Base-by-base conservation (phyloP, 1,140 invertebrate species). In the Phenacoccus solenopsis region DNA sequence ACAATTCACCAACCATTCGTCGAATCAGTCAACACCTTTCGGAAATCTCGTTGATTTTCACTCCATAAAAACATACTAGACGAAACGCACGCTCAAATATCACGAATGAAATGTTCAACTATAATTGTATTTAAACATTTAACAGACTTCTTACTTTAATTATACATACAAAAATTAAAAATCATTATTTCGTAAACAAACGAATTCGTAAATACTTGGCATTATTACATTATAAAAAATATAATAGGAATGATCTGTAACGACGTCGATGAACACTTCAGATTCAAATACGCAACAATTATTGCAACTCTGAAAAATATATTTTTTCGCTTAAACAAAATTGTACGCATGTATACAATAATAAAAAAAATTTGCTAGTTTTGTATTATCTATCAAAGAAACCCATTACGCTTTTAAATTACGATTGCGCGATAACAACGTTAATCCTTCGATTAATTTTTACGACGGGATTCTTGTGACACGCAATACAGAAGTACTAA, bases 141-240 rank as follows among this genome's bases (percentile, higher is more conserved):
- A 49, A 49, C 38, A 49, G 38, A 49, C 16, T 49, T 49, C 38
- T 49, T 49, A 49, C 13, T 49, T 49, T 49, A 16, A 49, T 9
- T 49, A n/a, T 49, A 49, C 38, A 49, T 49, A 49, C 38, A 49
- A 49, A 49, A 49, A 49, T 49, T 49, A 49, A 49, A 49, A 49
- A 49, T 49, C 38, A 49, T 7, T 49, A 49, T 49, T 49, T n/a
- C 13, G 16, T 49, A 49, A 49, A 4, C 38, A 32, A 49, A 49
- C 16, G 38, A 9, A 49, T n/a, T 49, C 16, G 12, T 49, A 16
- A 49, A 49, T 49, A 49, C 38, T 49, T 49, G 30, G 30, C 38
- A 49, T 49, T 49, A 9, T n/a, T 49, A 49, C 38, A 49, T 49
- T n/a, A 49, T n/a, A 49, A 49, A n/a, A 49, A 49, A 49, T 49